Evolutionary conservation across 2,888 invertebrate species (phyloP), one percentile per base, ranked within the genome.

Genomic region (Acronicta psi): DNA sequence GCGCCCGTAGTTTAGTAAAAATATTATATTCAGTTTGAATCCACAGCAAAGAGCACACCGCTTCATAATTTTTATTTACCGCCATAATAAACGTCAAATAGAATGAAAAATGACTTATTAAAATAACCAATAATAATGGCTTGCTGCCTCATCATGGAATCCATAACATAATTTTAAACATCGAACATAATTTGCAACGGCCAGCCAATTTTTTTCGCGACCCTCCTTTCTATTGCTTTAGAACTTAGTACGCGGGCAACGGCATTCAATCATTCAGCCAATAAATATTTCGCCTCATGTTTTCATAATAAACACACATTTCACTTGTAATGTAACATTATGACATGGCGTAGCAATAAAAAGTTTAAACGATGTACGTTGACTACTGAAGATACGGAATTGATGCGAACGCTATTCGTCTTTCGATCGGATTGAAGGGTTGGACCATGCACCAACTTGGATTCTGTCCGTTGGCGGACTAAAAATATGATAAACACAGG

Each of bases 211-310:
- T 66, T 72, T 74, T 66, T 45, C 10, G n/a, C 45, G 16, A 10
- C n/a, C 34, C 8, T 42, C 52, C 45, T 37, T 47, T 55, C 71
- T 71, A 61, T 70, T 44, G 41, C 41, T 20, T 37, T 36, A 29
- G 45, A 43, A 29, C 52, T 68, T 55, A 69, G 65, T 76, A 65
- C 69, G 58, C 62, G 51, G 75, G 69, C 69, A 70, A 65, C 74
- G 75, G 70, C 81, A 69, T 77, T 90, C 86, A 86, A 88, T 89
- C 89, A 89, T 87, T 75, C 71, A 67, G 41, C 68, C 85, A 84
- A 90, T 89, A 88, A 88, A 88, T 88, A 88, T 89, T 85, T 86
- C 80, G 77, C 78, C 85, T 89, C 89, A 89, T 90, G 90, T 87
- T 87, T 87, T 81, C 82, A 77, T 89, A 87, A 89, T 89, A 81